Conservation (phyloP, 2,797 vertebrate genomes). For the Amniataba percoides region DNA sequence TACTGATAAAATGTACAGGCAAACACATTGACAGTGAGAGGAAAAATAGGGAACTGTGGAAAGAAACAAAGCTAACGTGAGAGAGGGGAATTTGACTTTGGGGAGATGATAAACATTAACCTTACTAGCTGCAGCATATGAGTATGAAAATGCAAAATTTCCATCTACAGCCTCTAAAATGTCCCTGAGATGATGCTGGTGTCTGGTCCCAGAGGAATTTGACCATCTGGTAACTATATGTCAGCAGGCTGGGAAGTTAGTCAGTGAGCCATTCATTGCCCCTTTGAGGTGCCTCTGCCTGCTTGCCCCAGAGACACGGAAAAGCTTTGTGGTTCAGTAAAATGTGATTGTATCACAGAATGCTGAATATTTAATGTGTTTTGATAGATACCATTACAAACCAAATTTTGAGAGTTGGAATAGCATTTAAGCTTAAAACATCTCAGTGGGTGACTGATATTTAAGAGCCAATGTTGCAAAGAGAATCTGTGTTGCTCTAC, state of each 20-base stretch:
- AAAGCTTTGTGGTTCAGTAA: conserved; percentile 22
- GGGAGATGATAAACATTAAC: conserved; percentile 77
- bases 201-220: conserved; percentile 51
- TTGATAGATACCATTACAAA: background rate
- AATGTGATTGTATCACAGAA: conserved; percentile 1
- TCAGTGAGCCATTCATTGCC: conserved; percentile 52
- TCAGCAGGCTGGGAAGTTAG: conserved; percentile 56
- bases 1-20: conserved; percentile 4
- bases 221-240: conserved; percentile 76
- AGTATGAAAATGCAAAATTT: conserved; percentile 75
- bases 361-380: conserved; percentile 4
- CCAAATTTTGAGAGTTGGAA: background rate
- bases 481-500: background rate
- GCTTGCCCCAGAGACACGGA: conserved; percentile 13
- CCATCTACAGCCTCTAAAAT: conserved; percentile 17
- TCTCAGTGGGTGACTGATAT: conserved; percentile 7
- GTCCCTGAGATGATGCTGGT: background rate
- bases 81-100: background rate
- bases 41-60: background rate
- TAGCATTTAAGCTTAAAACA: background rate
- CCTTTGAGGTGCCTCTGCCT: conserved; percentile 31
- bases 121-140: conserved; percentile 73
- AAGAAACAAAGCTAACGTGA: conserved; percentile 23
- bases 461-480: background rate
- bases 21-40: conserved; percentile 14